Conservation (phyloP, 2,113 vertebrate genomes). For the Felis catus region DNA sequence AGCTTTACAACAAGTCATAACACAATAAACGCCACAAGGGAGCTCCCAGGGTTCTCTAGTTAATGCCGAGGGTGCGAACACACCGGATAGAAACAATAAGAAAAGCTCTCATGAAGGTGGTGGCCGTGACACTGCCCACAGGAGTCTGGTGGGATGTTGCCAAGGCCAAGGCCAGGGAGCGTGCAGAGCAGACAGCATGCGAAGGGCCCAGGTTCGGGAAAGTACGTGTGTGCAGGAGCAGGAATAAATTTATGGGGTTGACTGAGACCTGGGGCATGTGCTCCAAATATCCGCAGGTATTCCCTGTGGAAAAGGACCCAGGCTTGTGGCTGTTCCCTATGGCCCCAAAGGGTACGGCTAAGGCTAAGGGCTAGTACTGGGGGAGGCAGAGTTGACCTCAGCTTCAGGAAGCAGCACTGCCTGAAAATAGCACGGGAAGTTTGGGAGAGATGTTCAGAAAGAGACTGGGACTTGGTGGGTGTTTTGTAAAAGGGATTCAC, state of each 20-base stretch:
- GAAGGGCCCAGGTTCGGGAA: not conserved
- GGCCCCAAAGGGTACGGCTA: not conserved
- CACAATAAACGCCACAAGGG: not conserved
- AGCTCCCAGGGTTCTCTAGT: not conserved
- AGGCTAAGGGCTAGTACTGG: not conserved
- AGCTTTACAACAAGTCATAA: slow-evolving; percentile 2
- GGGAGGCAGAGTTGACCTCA: not conserved
- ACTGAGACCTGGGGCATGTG: not conserved
- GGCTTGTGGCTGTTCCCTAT: not conserved
- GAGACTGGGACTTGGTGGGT: not conserved
- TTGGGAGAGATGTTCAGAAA: not conserved
- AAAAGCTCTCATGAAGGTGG: not conserved
- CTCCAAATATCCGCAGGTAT: not conserved
- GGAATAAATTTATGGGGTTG: not conserved
- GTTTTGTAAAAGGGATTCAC: not conserved
- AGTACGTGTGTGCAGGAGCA: not conserved
- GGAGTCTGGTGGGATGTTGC: not conserved
- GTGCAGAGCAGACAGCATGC: not conserved
- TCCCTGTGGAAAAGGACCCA: not conserved
- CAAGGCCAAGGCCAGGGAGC: not conserved
- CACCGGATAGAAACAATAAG: not conserved
- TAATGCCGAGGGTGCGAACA: not conserved
- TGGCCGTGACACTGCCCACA: not conserved
- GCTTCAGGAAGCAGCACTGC: not conserved
- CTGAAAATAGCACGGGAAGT: not conserved